These are phyloP conservation scores for Aulostomus chinensis DNA, from an alignment of 2,797 vertebrate species.

Conservation along the genomic window DNA sequence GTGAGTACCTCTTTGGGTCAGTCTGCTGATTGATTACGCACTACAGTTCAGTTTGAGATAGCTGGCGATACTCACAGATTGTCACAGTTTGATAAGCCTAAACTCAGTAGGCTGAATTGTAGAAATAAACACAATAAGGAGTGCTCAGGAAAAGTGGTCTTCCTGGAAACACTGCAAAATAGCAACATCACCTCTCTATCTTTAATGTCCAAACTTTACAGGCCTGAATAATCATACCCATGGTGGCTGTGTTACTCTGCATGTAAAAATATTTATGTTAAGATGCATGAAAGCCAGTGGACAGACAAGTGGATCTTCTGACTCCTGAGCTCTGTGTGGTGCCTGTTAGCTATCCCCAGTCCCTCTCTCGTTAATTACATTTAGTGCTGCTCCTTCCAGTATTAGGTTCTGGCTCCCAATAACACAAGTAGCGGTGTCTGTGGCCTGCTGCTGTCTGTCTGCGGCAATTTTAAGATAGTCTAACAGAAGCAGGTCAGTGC, in stretches of 20 bases:
- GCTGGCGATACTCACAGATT: neutral
- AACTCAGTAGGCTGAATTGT: neutral
- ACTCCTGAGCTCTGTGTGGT: neutral
- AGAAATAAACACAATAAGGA: too few relatives aligned
- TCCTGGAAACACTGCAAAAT: neutral
- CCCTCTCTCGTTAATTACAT: conserved; percentile 55
- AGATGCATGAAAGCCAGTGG: conserved; percentile 11
- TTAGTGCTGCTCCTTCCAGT: conserved; percentile 46
- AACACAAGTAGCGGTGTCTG: conserved; percentile 55
- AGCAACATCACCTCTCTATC: too few relatives aligned
- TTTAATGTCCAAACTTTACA: neutral
- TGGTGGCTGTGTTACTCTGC: too few relatives aligned
- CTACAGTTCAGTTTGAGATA: conserved; percentile 7
- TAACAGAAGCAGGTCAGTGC: conserved; percentile 48
- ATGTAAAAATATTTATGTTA: neutral
- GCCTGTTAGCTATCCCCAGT: conserved; percentile 2
- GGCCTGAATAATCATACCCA: too few relatives aligned
- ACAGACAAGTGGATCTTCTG: neutral
- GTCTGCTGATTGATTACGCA: conserved; percentile 3
- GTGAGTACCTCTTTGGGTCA: conserved; percentile 80
- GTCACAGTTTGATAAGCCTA: too few relatives aligned
- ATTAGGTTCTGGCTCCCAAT: conserved; percentile 57
- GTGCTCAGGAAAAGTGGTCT: too few relatives aligned
- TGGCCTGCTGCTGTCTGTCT: conserved; percentile 18
- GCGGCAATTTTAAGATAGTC: conserved; percentile 29